A percentile compares a stretch with the other conserved stretches of the same genome.
Conservation (phyloP, 2,113 vertebrate genomes). For the Callorhinus ursinus region DNA sequence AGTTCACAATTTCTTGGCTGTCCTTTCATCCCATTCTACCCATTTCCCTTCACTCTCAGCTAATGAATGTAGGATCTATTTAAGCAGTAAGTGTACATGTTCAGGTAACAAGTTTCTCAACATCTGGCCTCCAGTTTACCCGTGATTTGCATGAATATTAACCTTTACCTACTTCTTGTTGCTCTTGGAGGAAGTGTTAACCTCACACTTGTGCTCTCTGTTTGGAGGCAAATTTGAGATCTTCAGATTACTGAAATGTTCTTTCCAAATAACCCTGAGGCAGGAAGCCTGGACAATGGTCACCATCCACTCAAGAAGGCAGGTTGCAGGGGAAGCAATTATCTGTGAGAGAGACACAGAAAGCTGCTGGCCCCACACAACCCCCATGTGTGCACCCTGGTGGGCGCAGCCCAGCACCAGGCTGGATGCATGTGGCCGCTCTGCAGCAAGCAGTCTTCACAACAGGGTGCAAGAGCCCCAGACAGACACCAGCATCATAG, state of each 20-base stretch:
- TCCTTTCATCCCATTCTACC: neutral
- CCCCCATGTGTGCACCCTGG: neutral
- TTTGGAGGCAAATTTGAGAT: neutral
- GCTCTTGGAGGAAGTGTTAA: neutral
- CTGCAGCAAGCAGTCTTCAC: neutral
- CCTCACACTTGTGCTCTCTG: neutral
- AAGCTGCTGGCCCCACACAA: neutral
- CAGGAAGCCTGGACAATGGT: neutral
- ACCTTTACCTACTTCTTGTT: neutral
- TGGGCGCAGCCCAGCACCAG: neutral
- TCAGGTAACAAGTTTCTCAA: neutral
- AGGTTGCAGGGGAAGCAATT: neutral
- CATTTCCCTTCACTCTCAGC: neutral
- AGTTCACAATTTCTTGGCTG: neutral
- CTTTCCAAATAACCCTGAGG: neutral
- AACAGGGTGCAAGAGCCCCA: neutral
- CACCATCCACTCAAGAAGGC: neutral
- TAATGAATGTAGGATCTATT: neutral
- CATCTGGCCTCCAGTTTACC: neutral
- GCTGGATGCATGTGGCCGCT: neutral
- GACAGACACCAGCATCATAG: neutral
- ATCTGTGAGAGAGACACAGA: neutral
- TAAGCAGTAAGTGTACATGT: neutral
- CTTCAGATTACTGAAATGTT: slow-evolving; percentile 20
- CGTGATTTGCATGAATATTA: neutral